Evolutionary conservation across 2,797 vertebrate species (phyloP).

Genomic region (Sebastes iracundus): DNA sequence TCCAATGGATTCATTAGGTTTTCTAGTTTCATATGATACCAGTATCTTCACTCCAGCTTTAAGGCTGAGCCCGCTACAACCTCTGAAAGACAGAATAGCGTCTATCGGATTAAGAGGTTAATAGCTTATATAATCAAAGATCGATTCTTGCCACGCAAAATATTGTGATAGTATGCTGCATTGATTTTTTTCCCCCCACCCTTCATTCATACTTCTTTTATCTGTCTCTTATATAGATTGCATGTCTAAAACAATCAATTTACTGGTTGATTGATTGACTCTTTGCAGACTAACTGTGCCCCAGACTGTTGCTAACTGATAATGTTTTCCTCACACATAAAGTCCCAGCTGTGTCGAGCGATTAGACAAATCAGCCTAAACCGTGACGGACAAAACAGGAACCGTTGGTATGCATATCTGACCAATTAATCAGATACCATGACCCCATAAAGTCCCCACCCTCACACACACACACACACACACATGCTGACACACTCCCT

Average conservation of each 20-base stretch:
- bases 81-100: no score
- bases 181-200: no score
- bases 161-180: no score
- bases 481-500: constrained; percentile 62
- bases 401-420: constrained; percentile 64
- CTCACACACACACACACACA: constrained; percentile 39
- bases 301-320: neutral
- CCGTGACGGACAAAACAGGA: constrained; percentile 65
- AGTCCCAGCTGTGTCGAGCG: constrained; percentile 38
- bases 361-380: constrained; percentile 39
- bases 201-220: neutral
- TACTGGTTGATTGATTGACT: neutral
- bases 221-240: neutral
- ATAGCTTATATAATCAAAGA: no score
- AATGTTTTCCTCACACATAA: constrained; percentile 8
- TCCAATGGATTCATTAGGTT: no score
- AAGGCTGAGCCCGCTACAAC: no score
- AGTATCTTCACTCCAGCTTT: no score
- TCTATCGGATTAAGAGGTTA: no score
- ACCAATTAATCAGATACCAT: constrained; percentile 69
- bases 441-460: constrained; percentile 68
- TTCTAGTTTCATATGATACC: no score
- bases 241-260: neutral
- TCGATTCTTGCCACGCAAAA: no score
- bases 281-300: neutral